These are phyloP conservation scores for Thunnus maccoyii DNA, from an alignment of 2,113 vertebrate species.

Conservation along the genomic window DNA sequence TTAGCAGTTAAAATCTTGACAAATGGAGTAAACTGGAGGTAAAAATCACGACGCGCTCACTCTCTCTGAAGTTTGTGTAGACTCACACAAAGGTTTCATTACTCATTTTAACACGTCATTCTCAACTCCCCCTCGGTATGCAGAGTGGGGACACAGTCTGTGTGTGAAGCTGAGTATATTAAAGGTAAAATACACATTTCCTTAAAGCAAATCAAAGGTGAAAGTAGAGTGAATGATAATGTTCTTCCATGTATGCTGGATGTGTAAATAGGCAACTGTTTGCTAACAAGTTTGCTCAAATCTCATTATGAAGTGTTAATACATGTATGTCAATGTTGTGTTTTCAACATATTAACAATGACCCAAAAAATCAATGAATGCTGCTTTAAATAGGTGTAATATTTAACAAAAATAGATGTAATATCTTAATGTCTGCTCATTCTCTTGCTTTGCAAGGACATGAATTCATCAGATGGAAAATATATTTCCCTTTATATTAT, in stretches of 20 bases:
- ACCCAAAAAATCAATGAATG: no score
- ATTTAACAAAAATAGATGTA: neutral
- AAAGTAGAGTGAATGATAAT: no score
- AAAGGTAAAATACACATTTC: neutral
- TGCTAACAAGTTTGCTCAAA: no score
- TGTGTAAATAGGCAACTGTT: no score
- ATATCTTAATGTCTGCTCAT: neutral
- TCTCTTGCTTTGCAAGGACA: neutral
- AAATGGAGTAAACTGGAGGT: slow-evolving; percentile 44
- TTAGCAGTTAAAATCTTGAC: slow-evolving; percentile 31
- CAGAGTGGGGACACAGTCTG: neutral
- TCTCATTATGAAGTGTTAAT: no score
- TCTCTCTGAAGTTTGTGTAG: slow-evolving; percentile 32
- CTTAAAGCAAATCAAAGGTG: neutral
- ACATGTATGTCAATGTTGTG: no score
- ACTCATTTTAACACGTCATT: slow-evolving; percentile 20
- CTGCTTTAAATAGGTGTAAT: neutral
- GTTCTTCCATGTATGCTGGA: no score
- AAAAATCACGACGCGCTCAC: neutral
- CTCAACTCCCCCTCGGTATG: slow-evolving; percentile 1
- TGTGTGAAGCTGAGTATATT: neutral
- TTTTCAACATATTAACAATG: no score
- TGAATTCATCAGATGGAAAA: neutral
- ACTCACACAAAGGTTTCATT: slow-evolving; percentile 22
- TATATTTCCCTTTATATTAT: neutral